Evolutionary conservation across 2,797 vertebrate genomes (phyloP), one percentile per base, ranked within the genome.

Genomic region (Calcarius lapponicus): DNA sequence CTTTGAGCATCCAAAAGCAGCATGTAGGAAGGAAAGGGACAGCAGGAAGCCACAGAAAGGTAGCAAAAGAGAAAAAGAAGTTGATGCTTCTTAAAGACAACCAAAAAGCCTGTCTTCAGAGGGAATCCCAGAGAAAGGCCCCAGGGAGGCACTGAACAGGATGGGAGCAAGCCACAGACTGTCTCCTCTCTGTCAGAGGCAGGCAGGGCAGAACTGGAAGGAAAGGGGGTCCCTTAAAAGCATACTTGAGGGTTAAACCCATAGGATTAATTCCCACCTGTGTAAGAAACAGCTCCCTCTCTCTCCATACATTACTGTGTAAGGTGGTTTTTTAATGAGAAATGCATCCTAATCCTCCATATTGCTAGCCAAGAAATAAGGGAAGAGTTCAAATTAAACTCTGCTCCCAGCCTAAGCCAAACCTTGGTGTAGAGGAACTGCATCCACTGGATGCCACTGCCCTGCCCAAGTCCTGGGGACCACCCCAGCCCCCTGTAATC

Each of bases 401-500:
- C 53, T 12, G 16, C 22, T 84, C 43, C 42, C 62, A 79, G 62
- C 22, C 66, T 56, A 67, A 79, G 6, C 42, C 4, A 12, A 81
- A 28, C 19, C 53, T 78, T 40, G 21, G 51, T 38, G 29, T 57
- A 60, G 28, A 56, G 32, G 10, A 12, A 29, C 34, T 78, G 26
- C 6, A 54, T 48, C 19, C 47, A 11, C 42, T 7, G 3, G 8
- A 3, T 13, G 11, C 19, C 57, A 28, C 17, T 65, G 53, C 71
- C 64, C 58, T 53, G 43, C 16, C 29, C 19, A 17, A 43, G 9
- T 58, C 47, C 54, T 4, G 11, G 25, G 20, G 3, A 2, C 8
- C 14, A 19, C 14, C 19, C 20, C 17, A 60, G 6, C 2, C 24
- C 48, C 42, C 24, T 1, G 0, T 6, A 31, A 65, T 3, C 40